Base-by-base conservation (phyloP, 2,888 invertebrate genomes). In the Ectobius pallidus region DNA sequence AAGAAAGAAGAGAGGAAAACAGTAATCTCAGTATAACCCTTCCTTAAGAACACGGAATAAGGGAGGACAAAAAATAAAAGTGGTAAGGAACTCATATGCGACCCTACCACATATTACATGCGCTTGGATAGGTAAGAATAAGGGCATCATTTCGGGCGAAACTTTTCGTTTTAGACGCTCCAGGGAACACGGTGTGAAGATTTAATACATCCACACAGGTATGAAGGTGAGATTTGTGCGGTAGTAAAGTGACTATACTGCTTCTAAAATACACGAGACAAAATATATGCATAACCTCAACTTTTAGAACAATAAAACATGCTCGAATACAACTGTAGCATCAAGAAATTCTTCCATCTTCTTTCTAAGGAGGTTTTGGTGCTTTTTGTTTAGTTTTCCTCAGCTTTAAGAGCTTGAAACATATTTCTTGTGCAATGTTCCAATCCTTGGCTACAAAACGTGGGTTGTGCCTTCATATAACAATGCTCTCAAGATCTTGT, bases 91-190 rank as follows among this genome's bases (percentile, higher is more conserved):
- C 63, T 63, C 65, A 44, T 44, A 16, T 65, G 44, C 25, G 14
- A 25, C 30, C 20, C 62, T 25, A 44, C 65, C 46, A 65, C 65
- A 46, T n/a, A 65, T 65, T 65, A 65, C 27, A 65, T 14, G 14
- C 65, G 46, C 46, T 65, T 30, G 30, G 65, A 44, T 65, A 65
- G 65, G 3, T 65, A 44, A 46, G 65, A 44, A 65, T 65, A 65
- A 65, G 65, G 65, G 30, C 65, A 30, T 46, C 65, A 30, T 65
- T 65, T 65, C 30, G 65, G n/a, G 22, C 44, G 18, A 65, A 65
- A 65, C 65, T 65, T 65, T 65, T 65, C 65, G 27, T 65, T 65
- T 65, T 65, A 30, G 27, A 11, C 30, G 65, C 18, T 65, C 30
- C 65, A 65, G 18, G 39, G 46, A 44, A 46, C 46, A 27, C 46